A percentile compares a stretch with the other conserved stretches of the same genome.
These are phyloP conservation scores for Microctenopoma lineatum DNA, from an alignment of 2,797 vertebrate species.

Conservation along the genomic window DNA sequence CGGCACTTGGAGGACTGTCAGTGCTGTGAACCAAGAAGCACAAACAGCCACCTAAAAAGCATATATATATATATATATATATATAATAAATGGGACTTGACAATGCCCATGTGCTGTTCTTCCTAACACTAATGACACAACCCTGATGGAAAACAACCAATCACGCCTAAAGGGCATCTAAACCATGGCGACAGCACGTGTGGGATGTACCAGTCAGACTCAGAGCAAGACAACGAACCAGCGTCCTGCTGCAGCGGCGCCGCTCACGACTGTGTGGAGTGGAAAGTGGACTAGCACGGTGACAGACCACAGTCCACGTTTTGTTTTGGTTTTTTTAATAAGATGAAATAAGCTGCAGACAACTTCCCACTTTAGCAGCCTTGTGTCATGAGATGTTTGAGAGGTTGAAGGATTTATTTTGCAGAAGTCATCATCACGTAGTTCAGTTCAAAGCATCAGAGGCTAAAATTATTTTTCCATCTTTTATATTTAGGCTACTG, in stretches of 20 bases:
- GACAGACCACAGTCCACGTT: constrained; percentile 33
- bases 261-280: constrained; percentile 28
- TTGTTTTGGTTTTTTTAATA: not conserved
- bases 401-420: constrained; percentile 46
- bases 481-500: not conserved
- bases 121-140: constrained; percentile 4
- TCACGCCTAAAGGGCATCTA: constrained; percentile 12
- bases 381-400: constrained; percentile 15
- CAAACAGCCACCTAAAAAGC: not conserved
- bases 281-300: constrained; percentile 70
- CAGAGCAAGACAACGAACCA: constrained; percentile 47
- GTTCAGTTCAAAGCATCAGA: not conserved
- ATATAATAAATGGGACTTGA: constrained; percentile 12
- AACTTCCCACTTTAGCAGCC: constrained; percentile 26
- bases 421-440: constrained; percentile 22
- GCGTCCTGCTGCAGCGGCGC: constrained; percentile 26
- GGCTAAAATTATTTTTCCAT: not conserved
- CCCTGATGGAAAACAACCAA: constrained; percentile 23
- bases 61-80: not conserved
- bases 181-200: constrained; percentile 1
- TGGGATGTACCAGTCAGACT: constrained; percentile 33
- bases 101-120: not conserved
- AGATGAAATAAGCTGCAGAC: constrained; percentile 27
- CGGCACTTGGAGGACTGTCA: constrained; percentile 5
- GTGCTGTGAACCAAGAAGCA: constrained; percentile 6